A percentile compares a stretch with the other conserved stretches of the same genome.
Evolutionary conservation across 2,797 vertebrate species (phyloP).

Genomic region (Phataginus tetradactyla): DNA sequence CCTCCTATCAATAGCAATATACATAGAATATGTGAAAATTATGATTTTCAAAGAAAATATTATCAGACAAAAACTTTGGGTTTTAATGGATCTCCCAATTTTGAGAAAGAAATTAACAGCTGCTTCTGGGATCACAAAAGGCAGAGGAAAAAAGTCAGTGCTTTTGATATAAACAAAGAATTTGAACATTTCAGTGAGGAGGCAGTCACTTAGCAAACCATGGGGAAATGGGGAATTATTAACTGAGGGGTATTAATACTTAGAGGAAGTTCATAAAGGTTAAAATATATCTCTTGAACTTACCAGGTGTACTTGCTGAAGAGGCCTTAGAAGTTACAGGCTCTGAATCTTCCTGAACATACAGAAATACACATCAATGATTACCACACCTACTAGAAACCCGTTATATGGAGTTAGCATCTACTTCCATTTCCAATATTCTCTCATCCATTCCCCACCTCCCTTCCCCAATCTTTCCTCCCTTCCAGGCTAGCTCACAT

Average conservation of each 20-base stretch:
- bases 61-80: not conserved
- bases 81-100: not conserved
- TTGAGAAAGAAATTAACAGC: not conserved
- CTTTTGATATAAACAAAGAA: not conserved
- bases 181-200: not conserved
- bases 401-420: not conserved
- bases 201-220: not conserved
- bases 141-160: not conserved
- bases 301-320: slow-evolving; percentile 97
- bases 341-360: slow-evolving; percentile 93
- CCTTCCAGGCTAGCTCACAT: not conserved
- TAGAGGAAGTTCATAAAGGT: not conserved
- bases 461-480: not conserved
- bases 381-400: not conserved
- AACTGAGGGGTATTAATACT: not conserved
- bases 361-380: slow-evolving; percentile 56
- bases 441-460: not conserved
- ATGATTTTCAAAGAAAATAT: not conserved
- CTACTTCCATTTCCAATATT: too few relatives aligned
- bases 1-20: not conserved
- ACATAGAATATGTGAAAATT: not conserved
- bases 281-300: slow-evolving; percentile 73
- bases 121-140: not conserved
- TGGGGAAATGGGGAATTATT: not conserved
- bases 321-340: slow-evolving; percentile 92